A percentile compares a stretch with the other conserved stretches of the same genome.
phyloP scores from a whole-genome alignment of 2,797 vertebrate species.

The Oreortyx pictus region DNA sequence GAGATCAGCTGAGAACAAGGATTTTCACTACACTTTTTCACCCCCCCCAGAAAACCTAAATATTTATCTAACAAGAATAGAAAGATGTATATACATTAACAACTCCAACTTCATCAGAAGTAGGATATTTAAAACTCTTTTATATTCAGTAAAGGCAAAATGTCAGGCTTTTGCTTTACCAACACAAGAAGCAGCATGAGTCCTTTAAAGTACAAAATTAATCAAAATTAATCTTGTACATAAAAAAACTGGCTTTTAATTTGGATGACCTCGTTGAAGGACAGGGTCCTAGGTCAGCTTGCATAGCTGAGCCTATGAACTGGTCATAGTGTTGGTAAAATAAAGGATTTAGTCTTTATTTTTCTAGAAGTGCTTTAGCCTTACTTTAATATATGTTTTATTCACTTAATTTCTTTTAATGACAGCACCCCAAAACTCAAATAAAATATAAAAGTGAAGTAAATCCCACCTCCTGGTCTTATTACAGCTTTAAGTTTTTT shows the following conservation, averaged over 20 bases:
- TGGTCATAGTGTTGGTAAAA: neutral
- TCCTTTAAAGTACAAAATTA: neutral
- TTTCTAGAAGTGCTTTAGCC: neutral
- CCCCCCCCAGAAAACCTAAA: neutral
- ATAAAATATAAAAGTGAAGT: constrained; percentile 14
- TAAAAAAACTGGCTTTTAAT: constrained; percentile 6
- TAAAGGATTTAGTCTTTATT: neutral
- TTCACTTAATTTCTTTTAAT: constrained; percentile 65
- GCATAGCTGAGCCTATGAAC: neutral
- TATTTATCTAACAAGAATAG: neutral
- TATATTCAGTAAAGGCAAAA: neutral
- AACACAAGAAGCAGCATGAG: neutral
- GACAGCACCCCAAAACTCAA: constrained; percentile 12
- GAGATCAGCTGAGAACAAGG: neutral
- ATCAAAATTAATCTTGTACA: neutral
- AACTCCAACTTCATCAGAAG: neutral
- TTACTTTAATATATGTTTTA: constrained; percentile 24
- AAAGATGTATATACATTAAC: neutral
- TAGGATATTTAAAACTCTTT: neutral
- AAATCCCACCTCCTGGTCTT: neutral
- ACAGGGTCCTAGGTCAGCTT: neutral
- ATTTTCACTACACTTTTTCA: neutral
- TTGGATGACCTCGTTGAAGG: neutral
- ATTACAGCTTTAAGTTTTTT: neutral
- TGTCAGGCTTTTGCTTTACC: neutral